phyloP scores from a whole-genome alignment of 2,113 vertebrate genomes.

The Brachypteracias leptosomus region DNA sequence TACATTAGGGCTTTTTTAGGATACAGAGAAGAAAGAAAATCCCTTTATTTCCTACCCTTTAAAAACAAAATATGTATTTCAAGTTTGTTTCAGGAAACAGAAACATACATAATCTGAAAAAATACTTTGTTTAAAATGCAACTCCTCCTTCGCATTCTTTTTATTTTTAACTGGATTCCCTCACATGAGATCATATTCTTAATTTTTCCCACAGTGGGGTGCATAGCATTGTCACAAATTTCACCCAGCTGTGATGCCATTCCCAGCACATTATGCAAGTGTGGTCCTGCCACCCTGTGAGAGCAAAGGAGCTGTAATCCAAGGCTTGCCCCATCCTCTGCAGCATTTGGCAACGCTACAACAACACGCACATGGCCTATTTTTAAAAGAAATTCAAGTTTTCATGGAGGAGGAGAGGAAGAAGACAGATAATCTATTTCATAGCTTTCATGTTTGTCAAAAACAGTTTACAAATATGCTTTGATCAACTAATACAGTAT shows the following conservation, averaged over 20 bases:
- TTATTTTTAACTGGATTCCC: not conserved
- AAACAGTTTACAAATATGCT: not conserved
- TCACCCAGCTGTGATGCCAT: not conserved
- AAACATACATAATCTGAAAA: not conserved
- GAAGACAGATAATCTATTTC: not conserved
- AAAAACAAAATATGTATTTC: not conserved
- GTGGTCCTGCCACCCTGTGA: not conserved
- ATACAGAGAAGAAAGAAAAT: not conserved
- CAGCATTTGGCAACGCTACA: not conserved
- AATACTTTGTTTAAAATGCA: not conserved
- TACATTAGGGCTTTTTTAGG: not conserved
- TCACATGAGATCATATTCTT: not conserved
- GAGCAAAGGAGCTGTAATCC: accelerated
- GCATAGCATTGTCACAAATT: not conserved
- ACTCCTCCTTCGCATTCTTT: not conserved
- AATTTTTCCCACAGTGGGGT: not conserved
- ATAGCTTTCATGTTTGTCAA: not conserved
- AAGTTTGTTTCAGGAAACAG: not conserved
- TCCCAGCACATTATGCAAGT: not conserved
- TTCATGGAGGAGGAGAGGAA: not conserved
- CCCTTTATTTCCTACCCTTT: not conserved
- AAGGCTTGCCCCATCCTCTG: not conserved
- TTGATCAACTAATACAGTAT: not conserved
- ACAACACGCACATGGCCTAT: accelerated
- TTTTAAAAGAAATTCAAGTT: not conserved